phyloP scores from a whole-genome alignment of 92 coral and sea anemone species.

The Micromussa lordhowensis region DNA sequence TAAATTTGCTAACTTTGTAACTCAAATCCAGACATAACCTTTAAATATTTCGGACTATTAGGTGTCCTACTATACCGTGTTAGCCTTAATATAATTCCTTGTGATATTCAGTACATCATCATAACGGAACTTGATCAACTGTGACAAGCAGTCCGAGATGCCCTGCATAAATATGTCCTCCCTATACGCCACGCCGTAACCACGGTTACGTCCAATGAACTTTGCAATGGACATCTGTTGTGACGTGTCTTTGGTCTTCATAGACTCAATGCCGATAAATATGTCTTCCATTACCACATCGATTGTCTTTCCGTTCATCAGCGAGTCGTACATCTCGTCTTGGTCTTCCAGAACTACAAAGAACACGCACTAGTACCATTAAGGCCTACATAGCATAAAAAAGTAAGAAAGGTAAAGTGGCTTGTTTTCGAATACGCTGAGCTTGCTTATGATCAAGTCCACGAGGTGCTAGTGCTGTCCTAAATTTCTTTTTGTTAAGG shows the following conservation, averaged over 20 bases:
- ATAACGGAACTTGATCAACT: conserved; percentile 24
- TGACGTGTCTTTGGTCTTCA: conserved; percentile 11
- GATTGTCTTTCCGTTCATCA: background rate
- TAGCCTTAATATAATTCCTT: conserved; percentile 11
- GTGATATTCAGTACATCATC: conserved; percentile 20
- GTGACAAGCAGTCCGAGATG: background rate
- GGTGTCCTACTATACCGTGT: background rate
- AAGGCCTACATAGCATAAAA: background rate
- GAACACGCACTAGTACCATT: no score
- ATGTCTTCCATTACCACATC: conserved; percentile 21
- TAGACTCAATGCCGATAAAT: conserved; percentile 6
- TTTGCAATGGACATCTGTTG: conserved; percentile 3
- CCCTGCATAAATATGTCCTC: background rate
- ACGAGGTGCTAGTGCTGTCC: background rate
- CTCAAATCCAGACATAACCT: background rate
- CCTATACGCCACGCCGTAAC: conserved; percentile 13
- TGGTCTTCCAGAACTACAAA: conserved; percentile 1
- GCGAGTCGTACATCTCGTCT: conserved; percentile 10
- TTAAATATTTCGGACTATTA: background rate
- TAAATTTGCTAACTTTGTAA: background rate
- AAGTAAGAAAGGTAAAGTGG: background rate
- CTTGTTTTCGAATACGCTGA: background rate
- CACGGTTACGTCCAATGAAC: conserved; percentile 18
- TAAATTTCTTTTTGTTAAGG: background rate
- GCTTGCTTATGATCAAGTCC: background rate